Base-by-base conservation (phyloP, 2,888 invertebrate genomes). In the Chaetogeoica ovagalla region DNA sequence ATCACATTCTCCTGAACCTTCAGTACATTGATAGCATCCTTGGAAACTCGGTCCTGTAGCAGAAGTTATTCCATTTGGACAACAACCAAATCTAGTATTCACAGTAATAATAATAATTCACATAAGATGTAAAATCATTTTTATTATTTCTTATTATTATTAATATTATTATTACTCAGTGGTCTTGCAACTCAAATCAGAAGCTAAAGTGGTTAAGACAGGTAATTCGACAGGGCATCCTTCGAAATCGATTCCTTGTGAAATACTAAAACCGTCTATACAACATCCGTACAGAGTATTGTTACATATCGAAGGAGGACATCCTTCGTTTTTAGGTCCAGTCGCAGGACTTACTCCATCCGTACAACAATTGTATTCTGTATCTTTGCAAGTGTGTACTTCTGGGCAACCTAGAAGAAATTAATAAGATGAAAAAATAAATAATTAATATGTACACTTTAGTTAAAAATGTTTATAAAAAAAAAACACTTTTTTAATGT, bases 261-360 rank as follows among this genome's bases (percentile, higher is more conserved):
- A 92, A 13, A 91, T 87, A 0, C 92, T 93, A 83, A 89, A 89
- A 68, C 91, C 91, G 86, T 96, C 95, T 15, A 90, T 90, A 85
- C 96, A 97, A 85, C 96, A 97, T 4, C 96, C 96, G 85, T 92
- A 96, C 11, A 96, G 87, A 0, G 93, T 92, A 84, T 92, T 92
- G 0, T 89, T 89, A 85, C 96, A 96, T 15, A 90, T 89, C 0
- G 90, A 88, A 60, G 89, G 86, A 0, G 94, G 94, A 85, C 97
- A 98, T 3, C 93, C 96, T 84, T 91, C 88, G 82, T 89, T 86
- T 19, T 91, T 88, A 0, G 90, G 88, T 15, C 95, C 95, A 79
- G 87, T 86, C 0, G 94, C 93, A 3, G 93, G 90, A 0, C 94
- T 94, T 0, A 94, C 91, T 0, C 91, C 92, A 85, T 96, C 95